Base-by-base conservation (phyloP, 2,888 invertebrate species). In the Acanthacorydalis orientalis region DNA sequence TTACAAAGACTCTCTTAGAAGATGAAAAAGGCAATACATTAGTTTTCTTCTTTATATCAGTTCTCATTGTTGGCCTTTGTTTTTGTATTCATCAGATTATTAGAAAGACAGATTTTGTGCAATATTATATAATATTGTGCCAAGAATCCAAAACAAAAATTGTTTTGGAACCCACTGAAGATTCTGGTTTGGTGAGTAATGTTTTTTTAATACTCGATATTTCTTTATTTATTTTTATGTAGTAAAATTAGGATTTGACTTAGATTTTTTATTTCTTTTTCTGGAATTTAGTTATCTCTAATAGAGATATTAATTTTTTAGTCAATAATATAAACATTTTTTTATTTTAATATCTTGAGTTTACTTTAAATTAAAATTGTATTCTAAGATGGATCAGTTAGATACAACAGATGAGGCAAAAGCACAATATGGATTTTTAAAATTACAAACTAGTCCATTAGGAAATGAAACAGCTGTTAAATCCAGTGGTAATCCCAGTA, bases 11-110 rank as follows among this genome's bases (percentile, higher is more conserved):
- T 50, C 65, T 84, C 40, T 75, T 90, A 49, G 70, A 78, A 48
- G 82, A 86, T 57, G 81, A 88, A 47, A 75, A 78, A 37, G 74
- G 81, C 35, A 91, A 88, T 60, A 92, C 91, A 0, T 78, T 87
- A 51, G 78, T 87, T 64, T 92, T 92, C 68, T 92, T 92, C 65
- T 70, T 79, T 37, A 72, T 87, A 48, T 89, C 89, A 39, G 82
- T 86, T 47, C 66, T 78, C 38, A 78, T 86, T 31, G 78, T 92
- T 15, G 70, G 80, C 16, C 68, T 79, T 31, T 91, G 91, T 58
- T 86, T 83, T 55, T 69, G 81, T 53, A 68, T 88, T 53, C 88
- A 91, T 59, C 76, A 83, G 60, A 67, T 83, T 41, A 80, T 87
- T 53, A 77, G 84, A 60, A 75, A 79, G 50, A 83, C 86, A 37